phyloP scores from a whole-genome alignment of 2,888 invertebrate genomes.

The Tetragonisca angustula region DNA sequence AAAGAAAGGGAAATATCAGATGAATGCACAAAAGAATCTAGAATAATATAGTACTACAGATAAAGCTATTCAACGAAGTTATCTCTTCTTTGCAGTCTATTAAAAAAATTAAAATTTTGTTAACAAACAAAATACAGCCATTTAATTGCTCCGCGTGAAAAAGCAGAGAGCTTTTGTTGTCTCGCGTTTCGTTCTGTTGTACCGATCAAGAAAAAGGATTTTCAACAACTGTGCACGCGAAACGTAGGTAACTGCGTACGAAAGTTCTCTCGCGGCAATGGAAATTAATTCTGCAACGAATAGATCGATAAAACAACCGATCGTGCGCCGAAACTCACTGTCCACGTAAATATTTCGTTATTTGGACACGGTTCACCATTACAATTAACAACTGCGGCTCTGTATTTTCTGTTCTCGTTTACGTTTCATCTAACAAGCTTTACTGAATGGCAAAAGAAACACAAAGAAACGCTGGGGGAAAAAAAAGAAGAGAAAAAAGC shows the following conservation, averaged over 20 bases:
- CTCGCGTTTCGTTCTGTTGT: background rate
- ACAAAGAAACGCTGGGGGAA: background rate
- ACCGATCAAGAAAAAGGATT: slow-evolving; percentile 5
- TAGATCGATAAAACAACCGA: slow-evolving; percentile 62
- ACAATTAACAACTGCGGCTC: slow-evolving; percentile 47
- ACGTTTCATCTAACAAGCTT: background rate
- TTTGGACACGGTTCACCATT: slow-evolving; percentile 49
- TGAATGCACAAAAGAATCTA: background rate
- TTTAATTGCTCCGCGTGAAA: background rate
- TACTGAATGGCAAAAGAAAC: background rate
- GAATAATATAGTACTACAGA: background rate
- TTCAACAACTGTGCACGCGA: slow-evolving; percentile 4
- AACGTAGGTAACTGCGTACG: slow-evolving; percentile 37
- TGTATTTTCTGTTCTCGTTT: slow-evolving; percentile 19
- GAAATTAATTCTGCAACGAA: slow-evolving; percentile 69
- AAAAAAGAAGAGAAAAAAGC: too few species aligned
- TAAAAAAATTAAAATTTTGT: background rate
- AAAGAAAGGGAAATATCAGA: too few species aligned
- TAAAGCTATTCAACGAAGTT: background rate
- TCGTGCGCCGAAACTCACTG: slow-evolving; percentile 32
- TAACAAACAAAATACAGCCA: background rate
- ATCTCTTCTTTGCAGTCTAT: background rate
- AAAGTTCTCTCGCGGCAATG: slow-evolving; percentile 60
- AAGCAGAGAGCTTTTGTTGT: background rate
- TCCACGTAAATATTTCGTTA: slow-evolving; percentile 65